A percentile compares a stretch with the other conserved stretches of the same genome.
These are phyloP conservation scores for Mus spretus DNA, from an alignment of 2,797 vertebrate species.

Conservation along the genomic window DNA sequence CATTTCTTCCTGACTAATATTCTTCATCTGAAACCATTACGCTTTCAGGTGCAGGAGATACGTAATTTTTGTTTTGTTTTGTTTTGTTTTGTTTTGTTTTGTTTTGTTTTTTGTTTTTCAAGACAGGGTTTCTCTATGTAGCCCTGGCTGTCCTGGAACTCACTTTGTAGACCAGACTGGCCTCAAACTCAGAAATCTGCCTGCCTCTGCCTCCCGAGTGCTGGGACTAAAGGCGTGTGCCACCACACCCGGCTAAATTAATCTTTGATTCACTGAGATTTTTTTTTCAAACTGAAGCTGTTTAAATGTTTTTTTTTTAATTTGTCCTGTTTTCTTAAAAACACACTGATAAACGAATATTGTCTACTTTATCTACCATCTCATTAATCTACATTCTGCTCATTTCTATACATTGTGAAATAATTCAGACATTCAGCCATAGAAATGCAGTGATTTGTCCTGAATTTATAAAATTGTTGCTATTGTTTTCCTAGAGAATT, in stretches of 20 bases:
- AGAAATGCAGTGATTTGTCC: not conserved
- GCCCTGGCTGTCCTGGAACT: too few relatives aligned
- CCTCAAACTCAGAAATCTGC: too few relatives aligned
- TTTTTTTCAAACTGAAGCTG: slow-evolving; percentile 44
- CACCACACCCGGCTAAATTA: not conserved
- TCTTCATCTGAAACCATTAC: not conserved
- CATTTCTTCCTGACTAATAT: slow-evolving; percentile 39
- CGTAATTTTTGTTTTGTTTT: not conserved
- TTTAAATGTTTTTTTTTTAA: not conserved
- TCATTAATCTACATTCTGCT: not conserved
- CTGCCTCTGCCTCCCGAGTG: too few relatives aligned
- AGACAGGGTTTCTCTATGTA: too few relatives aligned
- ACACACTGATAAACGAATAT: not conserved
- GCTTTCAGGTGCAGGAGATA: slow-evolving; percentile 45
- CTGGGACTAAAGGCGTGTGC: too few relatives aligned
- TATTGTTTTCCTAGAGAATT: slow-evolving; percentile 45
- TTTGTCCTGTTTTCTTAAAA: slow-evolving; percentile 34
- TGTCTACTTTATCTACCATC: not conserved
- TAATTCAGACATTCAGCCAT: not conserved
- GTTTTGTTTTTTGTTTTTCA: too few relatives aligned
- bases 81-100: too few relatives aligned
- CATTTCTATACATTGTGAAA: slow-evolving; percentile 21
- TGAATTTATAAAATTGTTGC: slow-evolving; percentile 33
- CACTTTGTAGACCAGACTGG: too few relatives aligned
- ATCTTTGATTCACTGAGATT: slow-evolving; percentile 49